Conservation (phyloP, 2,888 invertebrate genomes). For the Stenurella melanura region DNA sequence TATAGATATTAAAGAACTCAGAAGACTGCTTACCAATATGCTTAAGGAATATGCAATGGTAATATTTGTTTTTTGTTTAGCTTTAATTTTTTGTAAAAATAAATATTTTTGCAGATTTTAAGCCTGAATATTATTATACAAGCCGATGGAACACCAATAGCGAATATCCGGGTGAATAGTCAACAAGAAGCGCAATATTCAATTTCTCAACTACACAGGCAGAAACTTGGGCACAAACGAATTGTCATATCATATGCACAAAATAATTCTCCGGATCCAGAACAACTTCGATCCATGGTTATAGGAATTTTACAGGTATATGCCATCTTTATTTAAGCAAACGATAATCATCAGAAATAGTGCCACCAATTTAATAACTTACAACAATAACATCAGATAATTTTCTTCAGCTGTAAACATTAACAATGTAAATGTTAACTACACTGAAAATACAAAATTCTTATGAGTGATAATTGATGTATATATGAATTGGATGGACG, state of each 20-base stretch:
- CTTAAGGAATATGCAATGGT: slow-evolving; percentile 81
- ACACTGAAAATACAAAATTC: too few species aligned
- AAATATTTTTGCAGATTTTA: slow-evolving; percentile 73
- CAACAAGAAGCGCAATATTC: slow-evolving; percentile 82
- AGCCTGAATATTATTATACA: slow-evolving; percentile 79
- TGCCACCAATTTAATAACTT: too few species aligned
- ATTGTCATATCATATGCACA: slow-evolving; percentile 85
- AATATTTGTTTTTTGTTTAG: slow-evolving; percentile 57
- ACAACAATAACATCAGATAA: too few species aligned
- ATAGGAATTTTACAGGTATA: slow-evolving; percentile 80
- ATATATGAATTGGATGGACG: too few species aligned
- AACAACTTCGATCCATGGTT: slow-evolving; percentile 81
- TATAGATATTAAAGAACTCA: slow-evolving; percentile 80
- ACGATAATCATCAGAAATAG: too few species aligned
- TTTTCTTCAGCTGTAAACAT: too few species aligned
- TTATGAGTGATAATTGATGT: too few species aligned
- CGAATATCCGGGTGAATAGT: slow-evolving; percentile 81
- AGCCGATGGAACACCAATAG: slow-evolving; percentile 82
- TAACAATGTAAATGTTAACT: too few species aligned
- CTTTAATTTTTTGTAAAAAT: background rate
- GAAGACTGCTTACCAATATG: slow-evolving; percentile 77
- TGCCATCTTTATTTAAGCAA: background rate
- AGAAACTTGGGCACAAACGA: slow-evolving; percentile 86
- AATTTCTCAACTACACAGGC: slow-evolving; percentile 89
- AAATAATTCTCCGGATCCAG: slow-evolving; percentile 79